Percentiles rank a stretch among this genome's conserved stretches.
Conservation (phyloP, 2,797 vertebrate genomes). For the Lagocephalus sceleratus region DNA sequence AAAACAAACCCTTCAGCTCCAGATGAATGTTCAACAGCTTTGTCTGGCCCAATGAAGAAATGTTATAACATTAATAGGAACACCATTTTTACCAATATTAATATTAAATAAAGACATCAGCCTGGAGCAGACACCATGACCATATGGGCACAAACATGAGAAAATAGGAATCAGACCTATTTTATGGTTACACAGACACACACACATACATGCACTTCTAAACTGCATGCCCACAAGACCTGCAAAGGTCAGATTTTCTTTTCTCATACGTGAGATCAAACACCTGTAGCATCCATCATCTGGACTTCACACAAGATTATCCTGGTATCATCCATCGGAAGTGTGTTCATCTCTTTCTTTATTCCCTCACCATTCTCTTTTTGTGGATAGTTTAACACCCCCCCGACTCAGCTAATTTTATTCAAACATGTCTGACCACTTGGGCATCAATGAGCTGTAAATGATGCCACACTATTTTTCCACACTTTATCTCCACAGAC, state of each 20-base stretch:
- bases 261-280: slow-evolving; percentile 37
- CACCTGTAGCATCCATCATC: slow-evolving; percentile 54
- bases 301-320: slow-evolving; percentile 48
- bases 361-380: slow-evolving; percentile 20
- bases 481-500: not conserved
- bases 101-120: too few species aligned
- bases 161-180: not conserved
- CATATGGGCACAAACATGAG: not conserved
- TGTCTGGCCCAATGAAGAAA: too few species aligned
- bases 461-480: slow-evolving; percentile 28
- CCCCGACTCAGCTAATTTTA: slow-evolving; percentile 43
- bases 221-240: not conserved
- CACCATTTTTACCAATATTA: too few species aligned
- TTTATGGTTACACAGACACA: not conserved
- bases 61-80: too few species aligned
- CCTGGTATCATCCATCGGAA: slow-evolving; percentile 50
- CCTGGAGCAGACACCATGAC: too few species aligned
- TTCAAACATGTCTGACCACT: slow-evolving; percentile 44
- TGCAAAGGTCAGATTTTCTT: slow-evolving; percentile 48
- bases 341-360: slow-evolving; percentile 40
- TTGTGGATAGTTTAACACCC: not conserved
- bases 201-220: not conserved
- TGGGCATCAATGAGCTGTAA: slow-evolving; percentile 38
- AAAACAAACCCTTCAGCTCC: too few species aligned
- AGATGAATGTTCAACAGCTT: too few species aligned